These are phyloP conservation scores for Chymomyza procnemis DNA, from an alignment of 2,888 invertebrate genomes.

Conservation along the genomic window DNA sequence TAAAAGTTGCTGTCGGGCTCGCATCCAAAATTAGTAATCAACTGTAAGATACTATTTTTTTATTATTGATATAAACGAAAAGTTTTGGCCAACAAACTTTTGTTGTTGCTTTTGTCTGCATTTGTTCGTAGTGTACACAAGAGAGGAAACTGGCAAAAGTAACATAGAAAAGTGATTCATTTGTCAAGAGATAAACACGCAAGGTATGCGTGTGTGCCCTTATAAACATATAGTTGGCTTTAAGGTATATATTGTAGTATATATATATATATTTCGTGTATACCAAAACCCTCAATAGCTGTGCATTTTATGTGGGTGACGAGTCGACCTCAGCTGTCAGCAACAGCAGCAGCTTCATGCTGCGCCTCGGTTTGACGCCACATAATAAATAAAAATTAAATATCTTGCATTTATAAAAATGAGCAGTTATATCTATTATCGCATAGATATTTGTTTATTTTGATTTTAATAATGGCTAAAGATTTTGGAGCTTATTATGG, in stretches of 20 bases:
- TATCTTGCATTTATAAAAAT: not conserved
- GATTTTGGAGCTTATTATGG: slow-evolving; percentile 49
- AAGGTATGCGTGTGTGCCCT: not conserved
- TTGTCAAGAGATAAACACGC: not conserved
- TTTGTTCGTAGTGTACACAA: not conserved
- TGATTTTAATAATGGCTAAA: slow-evolving; percentile 31
- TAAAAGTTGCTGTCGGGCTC: not conserved
- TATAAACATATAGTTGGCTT: too few species aligned
- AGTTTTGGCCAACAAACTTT: not conserved
- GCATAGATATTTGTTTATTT: slow-evolving; percentile 24
- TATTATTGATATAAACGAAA: not conserved
- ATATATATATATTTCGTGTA: too few species aligned
- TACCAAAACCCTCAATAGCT: slow-evolving; percentile 31
- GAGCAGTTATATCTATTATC: not conserved
- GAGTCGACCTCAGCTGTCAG: slow-evolving; percentile 55
- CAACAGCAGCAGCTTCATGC: slow-evolving; percentile 39
- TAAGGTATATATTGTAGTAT: too few species aligned
- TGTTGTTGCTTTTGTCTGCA: not conserved
- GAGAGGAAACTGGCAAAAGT: not conserved
- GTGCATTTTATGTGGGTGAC: slow-evolving; percentile 51
- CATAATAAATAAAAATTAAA: slow-evolving; percentile 13
- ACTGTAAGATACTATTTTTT: not conserved
- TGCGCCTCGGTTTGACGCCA: not conserved
- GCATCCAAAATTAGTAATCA: not conserved
- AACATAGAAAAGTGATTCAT: not conserved